These are phyloP conservation scores for Melanargia galathea DNA, from an alignment of 2,888 invertebrate species.

Conservation along the genomic window DNA sequence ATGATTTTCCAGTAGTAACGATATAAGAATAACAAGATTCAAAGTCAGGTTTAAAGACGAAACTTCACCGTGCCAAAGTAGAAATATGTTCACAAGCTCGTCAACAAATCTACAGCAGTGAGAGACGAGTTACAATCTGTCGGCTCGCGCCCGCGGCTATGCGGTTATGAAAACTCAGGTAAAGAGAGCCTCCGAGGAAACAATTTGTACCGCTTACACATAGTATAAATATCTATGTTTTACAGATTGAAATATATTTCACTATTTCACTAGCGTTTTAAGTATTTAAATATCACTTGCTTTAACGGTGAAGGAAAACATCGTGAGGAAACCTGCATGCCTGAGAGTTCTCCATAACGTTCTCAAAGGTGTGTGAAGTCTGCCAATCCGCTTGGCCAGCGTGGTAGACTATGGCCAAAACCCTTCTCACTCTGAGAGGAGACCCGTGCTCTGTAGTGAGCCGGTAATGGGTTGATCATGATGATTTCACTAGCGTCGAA, in stretches of 20 bases:
- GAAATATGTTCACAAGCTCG: constrained; percentile 71
- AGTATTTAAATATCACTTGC: too few relatives aligned
- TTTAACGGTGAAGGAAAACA: too few relatives aligned
- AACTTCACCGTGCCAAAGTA: constrained; percentile 46
- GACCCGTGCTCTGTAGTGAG: too few relatives aligned
- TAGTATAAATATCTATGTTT: constrained; percentile 72
- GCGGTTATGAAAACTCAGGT: constrained; percentile 78
- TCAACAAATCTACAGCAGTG: constrained; percentile 64
- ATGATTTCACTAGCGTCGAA: constrained; percentile 31
- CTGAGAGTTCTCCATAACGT: too few relatives aligned
- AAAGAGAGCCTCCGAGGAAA: constrained; percentile 66
- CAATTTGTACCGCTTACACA: constrained; percentile 76
- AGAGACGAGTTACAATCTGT: constrained; percentile 69
- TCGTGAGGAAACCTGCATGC: too few relatives aligned
- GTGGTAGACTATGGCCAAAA: too few relatives aligned
- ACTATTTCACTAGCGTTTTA: constrained; percentile 31
- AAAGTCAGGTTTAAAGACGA: constrained; percentile 35
- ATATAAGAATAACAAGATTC: constrained; percentile 20
- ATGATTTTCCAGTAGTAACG: constrained; percentile 13
- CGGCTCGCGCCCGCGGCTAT: constrained; percentile 65
- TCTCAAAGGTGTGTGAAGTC: too few relatives aligned
- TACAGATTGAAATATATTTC: constrained; percentile 61
- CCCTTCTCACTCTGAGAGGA: too few relatives aligned
- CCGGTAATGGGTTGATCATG: too few relatives aligned
- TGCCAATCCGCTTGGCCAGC: too few relatives aligned